Base-by-base conservation (phyloP, 2,888 invertebrate genomes). In the Minunthozetes semirufus region DNA sequence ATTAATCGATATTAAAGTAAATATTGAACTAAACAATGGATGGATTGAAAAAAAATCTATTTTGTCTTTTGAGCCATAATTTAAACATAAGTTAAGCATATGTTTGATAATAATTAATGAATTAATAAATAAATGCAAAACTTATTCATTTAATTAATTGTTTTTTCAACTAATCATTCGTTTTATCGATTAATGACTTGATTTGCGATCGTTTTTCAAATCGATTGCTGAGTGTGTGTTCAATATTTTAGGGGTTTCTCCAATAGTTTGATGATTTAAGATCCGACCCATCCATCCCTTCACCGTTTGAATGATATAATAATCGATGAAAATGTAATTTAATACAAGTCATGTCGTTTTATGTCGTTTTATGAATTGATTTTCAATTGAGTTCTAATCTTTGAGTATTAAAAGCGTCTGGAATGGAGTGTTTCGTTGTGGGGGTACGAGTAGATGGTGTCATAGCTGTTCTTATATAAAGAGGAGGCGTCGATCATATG, bases 401-500 rank as follows among this genome's bases (percentile, higher is more conserved):
- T 15, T 63, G 63, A 33, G 29, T 63, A 63, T 68, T 42, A 68
- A 46, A 68, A 68, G 22, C 68, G 68, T 68, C 68, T 68, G 17
- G 42, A 68, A 42, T 68, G 42, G 4, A 38, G 68, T 38, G 19
- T 68, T 42, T 68, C 68, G 42, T 46, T 38, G 38, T 68, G 68
- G 13, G 61, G 61, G 27, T 61, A 61, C 27, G 61, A 61, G 22
- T 68, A 68, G 33, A 68, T 38, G 22, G 38, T 68, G 33, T 68
- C 68, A 15, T 42, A 68, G 22, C 68, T 68, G 46, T 46, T 68
- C 46, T 68, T 68, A 15, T 68, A 68, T 1, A 68, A 33, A 9
- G 68, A 68, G 17, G 68, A 68, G 68, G 68, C 68, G 46, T 68
- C 68, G 22, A 68, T 68, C 68, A 68, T 68, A 68, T 71, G 70